Conservation (phyloP, 1,140 invertebrate species). For the Drosophila micromelanica region DNA sequence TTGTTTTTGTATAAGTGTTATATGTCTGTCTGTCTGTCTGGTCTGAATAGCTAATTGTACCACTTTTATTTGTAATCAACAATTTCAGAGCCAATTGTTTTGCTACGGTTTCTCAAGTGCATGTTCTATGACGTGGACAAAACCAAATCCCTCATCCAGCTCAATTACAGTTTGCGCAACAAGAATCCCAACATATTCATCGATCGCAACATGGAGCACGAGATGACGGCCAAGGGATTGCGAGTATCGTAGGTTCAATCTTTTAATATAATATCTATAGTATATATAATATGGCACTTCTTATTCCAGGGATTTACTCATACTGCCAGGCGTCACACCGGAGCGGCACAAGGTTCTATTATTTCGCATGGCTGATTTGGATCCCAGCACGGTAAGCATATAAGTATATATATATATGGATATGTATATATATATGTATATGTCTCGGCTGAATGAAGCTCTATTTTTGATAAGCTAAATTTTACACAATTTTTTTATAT, state of each 20-base stretch:
- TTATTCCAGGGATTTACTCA: constrained; percentile 86
- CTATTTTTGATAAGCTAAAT: too few species aligned
- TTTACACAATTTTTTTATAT: too few species aligned
- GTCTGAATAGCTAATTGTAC: constrained; percentile 8
- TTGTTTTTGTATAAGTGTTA: constrained; percentile 1
- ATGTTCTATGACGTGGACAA: constrained; percentile 85
- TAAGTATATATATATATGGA: too few species aligned
- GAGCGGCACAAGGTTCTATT: constrained; percentile 85
- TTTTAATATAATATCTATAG: too few species aligned
- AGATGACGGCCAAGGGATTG: constrained; percentile 86
- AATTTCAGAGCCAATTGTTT: constrained; percentile 56
- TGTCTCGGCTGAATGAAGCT: not conserved
- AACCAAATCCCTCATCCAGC: constrained; percentile 87
- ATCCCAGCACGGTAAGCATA: constrained; percentile 62
- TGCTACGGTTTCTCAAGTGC: constrained; percentile 79
- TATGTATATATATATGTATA: constrained; percentile 2
- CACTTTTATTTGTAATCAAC: constrained; percentile 3
- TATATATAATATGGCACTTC: too few species aligned
- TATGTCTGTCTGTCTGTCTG: not conserved
- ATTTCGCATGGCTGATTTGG: constrained; percentile 63
- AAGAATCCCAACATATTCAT: constrained; percentile 88
- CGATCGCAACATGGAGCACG: constrained; percentile 86
- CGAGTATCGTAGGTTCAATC: constrained; percentile 86
- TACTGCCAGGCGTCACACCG: constrained; percentile 86
- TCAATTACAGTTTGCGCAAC: constrained; percentile 88